phyloP scores from a whole-genome alignment of 2,888 invertebrate genomes.

The Gymnoscelis rufifasciata region DNA sequence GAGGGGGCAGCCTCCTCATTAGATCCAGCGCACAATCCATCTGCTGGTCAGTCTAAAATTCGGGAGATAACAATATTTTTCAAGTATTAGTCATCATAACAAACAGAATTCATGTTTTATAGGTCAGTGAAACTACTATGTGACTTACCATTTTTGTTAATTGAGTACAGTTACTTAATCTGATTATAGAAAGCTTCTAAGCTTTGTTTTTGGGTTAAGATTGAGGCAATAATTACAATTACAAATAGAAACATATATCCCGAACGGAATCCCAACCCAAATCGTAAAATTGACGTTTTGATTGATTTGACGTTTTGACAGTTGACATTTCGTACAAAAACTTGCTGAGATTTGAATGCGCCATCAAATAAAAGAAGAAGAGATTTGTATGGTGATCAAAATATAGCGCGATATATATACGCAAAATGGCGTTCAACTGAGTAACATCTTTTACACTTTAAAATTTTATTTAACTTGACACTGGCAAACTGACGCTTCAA shows the following conservation, averaged over 20 bases:
- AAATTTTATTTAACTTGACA: no score
- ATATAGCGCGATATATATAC: no score
- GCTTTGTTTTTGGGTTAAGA: conserved; percentile 9
- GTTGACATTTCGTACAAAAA: conserved; percentile 23
- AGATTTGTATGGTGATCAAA: no score
- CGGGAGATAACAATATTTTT: conserved; percentile 38
- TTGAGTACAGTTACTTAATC: conserved; percentile 14
- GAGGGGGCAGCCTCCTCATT: conserved; percentile 99
- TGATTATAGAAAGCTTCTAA: conserved; percentile 8
- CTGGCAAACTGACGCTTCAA: no score
- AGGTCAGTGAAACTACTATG: conserved; percentile 10
- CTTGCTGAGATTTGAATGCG: neutral
- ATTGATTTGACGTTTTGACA: conserved; percentile 32
- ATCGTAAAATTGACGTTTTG: conserved; percentile 39
- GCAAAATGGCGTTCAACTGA: no score
- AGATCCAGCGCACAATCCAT: conserved; percentile 99
- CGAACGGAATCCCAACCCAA: conserved; percentile 43
- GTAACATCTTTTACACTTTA: no score
- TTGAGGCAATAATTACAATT: conserved; percentile 18
- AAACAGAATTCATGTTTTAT: conserved; percentile 38
- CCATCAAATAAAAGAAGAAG: neutral
- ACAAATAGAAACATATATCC: conserved; percentile 26
- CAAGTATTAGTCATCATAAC: conserved; percentile 72
- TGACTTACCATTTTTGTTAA: conserved; percentile 46
- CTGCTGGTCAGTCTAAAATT: conserved; percentile 92